Conservation (phyloP, 2,888 invertebrate species). For the Troides aeacus region DNA sequence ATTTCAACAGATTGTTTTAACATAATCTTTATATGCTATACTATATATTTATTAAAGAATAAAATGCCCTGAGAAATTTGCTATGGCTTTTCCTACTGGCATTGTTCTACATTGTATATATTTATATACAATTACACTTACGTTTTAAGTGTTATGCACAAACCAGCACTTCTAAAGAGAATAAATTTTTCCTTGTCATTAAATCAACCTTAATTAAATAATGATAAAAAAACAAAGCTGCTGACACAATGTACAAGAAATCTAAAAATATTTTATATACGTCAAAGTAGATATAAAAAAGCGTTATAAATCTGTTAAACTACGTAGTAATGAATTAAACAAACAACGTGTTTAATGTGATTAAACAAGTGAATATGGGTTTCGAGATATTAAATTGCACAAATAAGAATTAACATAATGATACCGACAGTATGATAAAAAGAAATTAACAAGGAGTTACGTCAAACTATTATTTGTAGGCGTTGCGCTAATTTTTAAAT, state of each 20-base stretch:
- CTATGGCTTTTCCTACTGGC: no score
- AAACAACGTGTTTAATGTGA: not conserved
- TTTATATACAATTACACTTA: no score
- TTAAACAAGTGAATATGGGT: not conserved
- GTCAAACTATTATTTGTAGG: conserved; percentile 18
- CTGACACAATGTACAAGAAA: not conserved
- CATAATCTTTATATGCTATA: no score
- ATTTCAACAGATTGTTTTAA: no score
- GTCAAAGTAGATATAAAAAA: not conserved
- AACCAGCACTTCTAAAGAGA: no score
- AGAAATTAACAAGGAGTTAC: conserved; percentile 3
- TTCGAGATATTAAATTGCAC: conserved; percentile 10
- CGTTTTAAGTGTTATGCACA: no score
- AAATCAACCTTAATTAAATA: no score
- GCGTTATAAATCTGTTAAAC: not conserved
- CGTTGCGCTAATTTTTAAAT: conserved; percentile 1
- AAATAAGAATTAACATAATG: conserved; percentile 17
- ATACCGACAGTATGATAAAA: conserved; percentile 16
- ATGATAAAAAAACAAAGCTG: not conserved
- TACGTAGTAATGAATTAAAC: not conserved
- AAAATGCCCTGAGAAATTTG: no score
- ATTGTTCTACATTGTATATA: no score
- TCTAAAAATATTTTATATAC: not conserved
- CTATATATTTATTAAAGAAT: no score
- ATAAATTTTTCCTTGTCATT: no score